Base-by-base conservation (phyloP, 2,888 invertebrate genomes). In the Tetranychus piercei region DNA sequence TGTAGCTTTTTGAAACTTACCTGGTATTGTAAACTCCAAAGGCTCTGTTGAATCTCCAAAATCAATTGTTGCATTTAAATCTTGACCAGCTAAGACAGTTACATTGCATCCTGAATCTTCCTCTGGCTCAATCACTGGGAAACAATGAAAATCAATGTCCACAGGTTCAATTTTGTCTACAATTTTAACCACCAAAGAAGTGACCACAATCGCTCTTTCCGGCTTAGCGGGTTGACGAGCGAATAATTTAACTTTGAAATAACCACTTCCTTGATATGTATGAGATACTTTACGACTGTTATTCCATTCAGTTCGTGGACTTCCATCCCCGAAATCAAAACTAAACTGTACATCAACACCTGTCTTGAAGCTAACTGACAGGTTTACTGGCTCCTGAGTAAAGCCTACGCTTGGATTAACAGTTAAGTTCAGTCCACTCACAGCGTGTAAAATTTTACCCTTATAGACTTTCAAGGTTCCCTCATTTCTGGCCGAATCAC, bases 51-150 rank as follows among this genome's bases (percentile, higher is more conserved):
- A 78, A 75, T 80, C 80, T 15, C 79, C 79, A 72, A 78, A 79
- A 73, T 78, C 77, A 66, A 80, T 76, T 3, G 73, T 76, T 71
- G 80, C 73, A 11, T 78, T 77, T 72, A 82, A 75, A 72, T 78
- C 77, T 5, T 80, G 80, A 0, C 82, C 82, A n/a, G 78, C 77
- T 20, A 77, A 75, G 1, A 82, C 76, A 1, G 78, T 79, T 6
- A 80, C 77, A 8, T 78, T 78, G 75, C 82, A 82, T 43, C 76
- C 65, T 6, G 80, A 78, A 11, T 80, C 78, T 23, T 81, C 80
- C 73, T 78, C 79, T 1, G 81, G 80, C 22, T 80, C 81, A 71
- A 80, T 80, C 45, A 79, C 77, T 0, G 76, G 71, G 0, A 81
- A 81, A 77, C 82, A 82, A 1, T 74, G 76, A 43, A 82, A 76